Base-by-base conservation (phyloP, 2,888 invertebrate genomes). In the Marasmarcha lunaedactyla region DNA sequence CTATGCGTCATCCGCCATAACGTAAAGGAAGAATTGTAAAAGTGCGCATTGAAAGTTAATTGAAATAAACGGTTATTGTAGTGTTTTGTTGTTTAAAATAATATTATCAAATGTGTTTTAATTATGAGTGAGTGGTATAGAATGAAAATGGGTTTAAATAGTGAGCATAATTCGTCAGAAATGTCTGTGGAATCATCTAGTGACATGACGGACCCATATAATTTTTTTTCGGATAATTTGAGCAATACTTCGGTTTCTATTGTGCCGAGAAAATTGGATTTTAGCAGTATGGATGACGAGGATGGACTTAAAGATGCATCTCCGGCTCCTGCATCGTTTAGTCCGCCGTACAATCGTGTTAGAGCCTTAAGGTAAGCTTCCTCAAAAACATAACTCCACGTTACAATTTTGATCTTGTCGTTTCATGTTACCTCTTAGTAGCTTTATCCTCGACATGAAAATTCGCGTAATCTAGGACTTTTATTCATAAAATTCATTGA, bases 141-240 rank as follows among this genome's bases (percentile, higher is more conserved):
- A 60, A 78, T 77, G 76, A 76, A 71, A 54, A 62, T 63, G 38
- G 70, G 69, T 46, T 68, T 61, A 49, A 66, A 58, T 35, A 67
- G 58, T 49, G 71, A 72, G 43, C 63, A 63, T 47, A 69, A 79
- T 65, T 83, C 85, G 43, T 85, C 86, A 45, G 86, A 86, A 64
- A 63, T 86, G 49, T 86, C 86, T 3, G 79, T 78, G 52, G 87
- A 86, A 71, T 85, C 78, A 50, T 87, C 88, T 48, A 86, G 87
- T 71, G 88, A 89, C 67, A 85, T 88, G 72, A 87, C 88, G 60
- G 87, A 87, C 60, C 71, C 79, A 15, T 87, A 86, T 55, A 88
- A 88, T 57, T 65, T 73, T 54, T 84, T 86, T 56, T 86, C 87
- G 50, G 85, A 83, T 42, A 88, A 86, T 66, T 70, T 85, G 47